Conservation (phyloP, 2,888 invertebrate species). For the Morpho deidamia region DNA sequence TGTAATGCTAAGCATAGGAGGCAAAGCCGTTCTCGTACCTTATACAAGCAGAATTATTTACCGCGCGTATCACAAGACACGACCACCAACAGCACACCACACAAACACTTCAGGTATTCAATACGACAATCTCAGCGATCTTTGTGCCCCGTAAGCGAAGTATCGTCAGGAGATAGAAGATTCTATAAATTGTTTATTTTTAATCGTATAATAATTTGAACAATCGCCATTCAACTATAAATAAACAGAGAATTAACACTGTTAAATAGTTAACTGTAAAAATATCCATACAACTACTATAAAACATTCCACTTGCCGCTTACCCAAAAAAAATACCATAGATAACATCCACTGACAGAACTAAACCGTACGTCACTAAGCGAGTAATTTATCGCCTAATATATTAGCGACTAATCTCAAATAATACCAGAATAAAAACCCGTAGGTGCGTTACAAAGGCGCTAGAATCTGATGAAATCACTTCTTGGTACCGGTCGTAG, state of each 20-base stretch:
- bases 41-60: too few species aligned
- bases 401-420: constrained; percentile 24
- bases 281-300: neutral
- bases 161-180: too few species aligned
- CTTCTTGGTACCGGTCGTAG: constrained; percentile 8
- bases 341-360: constrained; percentile 22
- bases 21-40: too few species aligned
- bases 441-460: constrained; percentile 14
- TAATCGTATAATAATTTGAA: too few species aligned
- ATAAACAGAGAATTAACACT: neutral
- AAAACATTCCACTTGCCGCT: constrained; percentile 1
- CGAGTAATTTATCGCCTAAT: constrained; percentile 24
- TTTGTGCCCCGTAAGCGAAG: too few species aligned
- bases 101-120: too few species aligned
- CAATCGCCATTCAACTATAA: too few species aligned
- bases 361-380: constrained; percentile 25
- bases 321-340: constrained; percentile 12
- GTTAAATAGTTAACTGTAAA: neutral
- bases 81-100: too few species aligned
- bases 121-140: too few species aligned
- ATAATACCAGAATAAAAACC: constrained; percentile 18
- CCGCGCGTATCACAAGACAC: too few species aligned
- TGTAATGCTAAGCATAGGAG: too few species aligned
- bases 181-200: too few species aligned
- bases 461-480: constrained; percentile 25